These are phyloP conservation scores for Drosophila tripunctata DNA, from an alignment of 2,888 invertebrate genomes.

Conservation along the genomic window DNA sequence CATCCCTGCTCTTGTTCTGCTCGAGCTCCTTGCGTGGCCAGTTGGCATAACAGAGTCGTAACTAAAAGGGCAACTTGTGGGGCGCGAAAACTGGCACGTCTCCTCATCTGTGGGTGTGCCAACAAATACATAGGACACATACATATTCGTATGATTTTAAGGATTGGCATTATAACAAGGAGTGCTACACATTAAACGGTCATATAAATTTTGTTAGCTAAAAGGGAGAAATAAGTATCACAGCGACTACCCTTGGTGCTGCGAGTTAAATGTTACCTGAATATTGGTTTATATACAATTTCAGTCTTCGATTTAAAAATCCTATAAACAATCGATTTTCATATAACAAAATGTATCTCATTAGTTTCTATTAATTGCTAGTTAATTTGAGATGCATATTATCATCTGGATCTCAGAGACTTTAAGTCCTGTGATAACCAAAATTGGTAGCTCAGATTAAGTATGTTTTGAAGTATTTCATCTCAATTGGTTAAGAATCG, in stretches of 20 bases:
- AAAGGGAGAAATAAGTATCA: slow-evolving; percentile 19
- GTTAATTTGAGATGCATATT: too few species aligned
- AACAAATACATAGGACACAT: slow-evolving; percentile 8
- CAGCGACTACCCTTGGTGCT: slow-evolving; percentile 7
- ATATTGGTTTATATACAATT: background rate
- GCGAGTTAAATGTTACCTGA: background rate
- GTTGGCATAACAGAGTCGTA: slow-evolving; percentile 53
- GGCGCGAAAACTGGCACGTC: slow-evolving; percentile 70
- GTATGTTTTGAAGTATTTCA: too few species aligned
- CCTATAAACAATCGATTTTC: too few species aligned
- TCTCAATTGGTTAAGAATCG: too few species aligned
- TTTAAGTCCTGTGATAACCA: too few species aligned
- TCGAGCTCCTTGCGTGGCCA: slow-evolving; percentile 56
- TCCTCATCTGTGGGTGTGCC: slow-evolving; percentile 47
- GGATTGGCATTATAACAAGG: slow-evolving; percentile 73
- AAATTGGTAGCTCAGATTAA: too few species aligned
- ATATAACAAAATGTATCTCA: too few species aligned
- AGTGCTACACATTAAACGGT: slow-evolving; percentile 57
- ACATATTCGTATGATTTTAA: slow-evolving; percentile 54
- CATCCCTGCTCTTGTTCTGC: slow-evolving; percentile 55
- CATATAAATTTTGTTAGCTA: slow-evolving; percentile 46
- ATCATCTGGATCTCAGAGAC: too few species aligned
- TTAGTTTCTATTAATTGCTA: too few species aligned
- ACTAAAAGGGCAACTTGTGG: slow-evolving; percentile 53
- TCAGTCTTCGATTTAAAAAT: too few species aligned